Evolutionary conservation across 1,140 invertebrate species (phyloP), one percentile per base, ranked within the genome.

Genomic region (Drosophila gunungcola): DNA sequence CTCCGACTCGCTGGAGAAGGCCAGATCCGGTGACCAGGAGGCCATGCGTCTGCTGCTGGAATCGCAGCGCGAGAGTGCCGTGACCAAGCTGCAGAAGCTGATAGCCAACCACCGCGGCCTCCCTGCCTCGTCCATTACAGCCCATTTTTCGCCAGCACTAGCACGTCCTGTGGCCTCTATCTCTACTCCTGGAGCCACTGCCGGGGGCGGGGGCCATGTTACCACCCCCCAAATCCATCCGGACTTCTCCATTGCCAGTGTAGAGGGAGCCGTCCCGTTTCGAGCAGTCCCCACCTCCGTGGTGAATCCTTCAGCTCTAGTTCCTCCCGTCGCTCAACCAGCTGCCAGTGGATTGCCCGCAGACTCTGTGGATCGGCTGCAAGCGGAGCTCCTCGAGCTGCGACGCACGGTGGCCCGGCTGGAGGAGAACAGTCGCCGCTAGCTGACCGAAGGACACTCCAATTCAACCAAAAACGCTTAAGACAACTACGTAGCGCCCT

Each of bases 141-240:
- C 11, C 7, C 27, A 10, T 4, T 3, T 46, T 1, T 3, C 54
- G 10, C 39, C 32, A 6, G 11, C 9, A 4, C 1, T 25, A 1
- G 7, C 13, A 3, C 46, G 39, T n/a, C 10, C 73, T 38, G 34
- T 4, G 49, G 12, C 48, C 4, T 0, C 29, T 32, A n/a, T 27
- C 6, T 27, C 39, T 5, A 16, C 42, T 41, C 7, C 27, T n/a
- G 42, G 13, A 5, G 2, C 29, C 12, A 32, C 29, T 9, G 7
- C 53, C 6, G 11, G 39, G 9, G 43, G 12, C 58, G 58, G 11
- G 11, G 39, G 5, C 2, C 16, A 64, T 9, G 78, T 86, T 2
- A 77, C 84, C 10, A 83, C 83, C 11, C 83, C 79, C 1, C 83
- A 83, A 34, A 79, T 83, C 21, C 84, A 88, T 73, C 85, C 85